Evolutionary conservation across 2,113 vertebrate species (phyloP).

Genomic region (Phocoena sinus): DNA sequence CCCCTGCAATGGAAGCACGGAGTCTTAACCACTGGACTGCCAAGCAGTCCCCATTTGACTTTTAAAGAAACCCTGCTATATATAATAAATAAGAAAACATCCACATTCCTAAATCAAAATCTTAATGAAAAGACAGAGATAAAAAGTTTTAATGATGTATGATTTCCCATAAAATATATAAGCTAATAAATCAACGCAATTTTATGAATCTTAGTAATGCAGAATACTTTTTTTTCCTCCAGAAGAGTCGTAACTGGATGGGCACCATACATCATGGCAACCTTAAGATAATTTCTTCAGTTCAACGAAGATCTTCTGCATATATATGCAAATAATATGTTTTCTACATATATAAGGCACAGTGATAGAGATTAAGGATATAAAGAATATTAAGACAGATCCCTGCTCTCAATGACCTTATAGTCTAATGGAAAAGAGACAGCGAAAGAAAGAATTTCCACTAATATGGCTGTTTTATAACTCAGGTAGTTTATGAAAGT

Average conservation of each 20-base stretch:
- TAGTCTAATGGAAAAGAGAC: neutral
- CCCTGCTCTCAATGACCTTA: neutral
- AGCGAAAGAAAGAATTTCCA: neutral
- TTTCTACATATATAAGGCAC: neutral
- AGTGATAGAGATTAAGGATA: neutral
- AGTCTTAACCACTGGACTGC: neutral
- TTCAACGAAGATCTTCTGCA: neutral
- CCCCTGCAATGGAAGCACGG: neutral
- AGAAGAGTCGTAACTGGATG: neutral
- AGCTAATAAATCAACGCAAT: constrained; percentile 11
- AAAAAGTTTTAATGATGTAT: neutral
- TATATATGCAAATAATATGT: neutral
- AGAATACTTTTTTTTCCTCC: neutral
- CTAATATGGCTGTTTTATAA: neutral
- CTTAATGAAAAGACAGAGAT: neutral
- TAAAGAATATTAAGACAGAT: neutral
- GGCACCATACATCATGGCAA: neutral
- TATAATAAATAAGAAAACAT: neutral
- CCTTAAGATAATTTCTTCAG: neutral
- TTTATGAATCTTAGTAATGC: neutral
- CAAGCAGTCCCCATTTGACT: neutral
- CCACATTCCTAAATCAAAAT: neutral
- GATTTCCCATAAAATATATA: neutral
- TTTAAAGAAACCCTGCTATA: neutral
- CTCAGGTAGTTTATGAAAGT: neutral